Conservation (phyloP, 1,140 invertebrate species). For the Cyclina sinensis region DNA sequence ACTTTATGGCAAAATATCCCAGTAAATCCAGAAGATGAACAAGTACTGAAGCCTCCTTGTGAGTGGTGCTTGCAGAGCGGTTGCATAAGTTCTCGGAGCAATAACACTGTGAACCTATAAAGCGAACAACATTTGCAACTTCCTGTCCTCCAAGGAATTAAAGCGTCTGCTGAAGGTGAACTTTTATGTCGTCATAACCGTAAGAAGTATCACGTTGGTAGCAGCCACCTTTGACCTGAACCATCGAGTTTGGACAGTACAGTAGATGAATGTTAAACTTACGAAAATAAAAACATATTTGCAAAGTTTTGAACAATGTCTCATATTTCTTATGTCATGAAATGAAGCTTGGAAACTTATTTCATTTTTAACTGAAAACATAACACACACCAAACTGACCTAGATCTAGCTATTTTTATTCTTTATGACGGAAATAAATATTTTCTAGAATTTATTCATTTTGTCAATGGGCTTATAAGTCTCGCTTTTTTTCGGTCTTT, state of each 20-base stretch:
- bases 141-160: neutral
- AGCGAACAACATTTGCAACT: neutral
- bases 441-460: too few relatives aligned
- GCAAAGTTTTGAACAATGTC: too few relatives aligned
- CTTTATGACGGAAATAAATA: too few relatives aligned
- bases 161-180: neutral
- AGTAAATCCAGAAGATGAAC: neutral
- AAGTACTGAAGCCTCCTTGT: neutral
- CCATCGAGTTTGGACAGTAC: neutral
- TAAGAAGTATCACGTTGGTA: neutral
- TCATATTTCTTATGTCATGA: too few relatives aligned
- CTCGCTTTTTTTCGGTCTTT: too few relatives aligned
- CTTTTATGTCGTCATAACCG: neutral
- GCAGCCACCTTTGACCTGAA: neutral
- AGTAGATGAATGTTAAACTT: neutral
- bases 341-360: too few relatives aligned
- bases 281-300: slow-evolving; percentile 11
- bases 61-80: neutral
- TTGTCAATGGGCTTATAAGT: too few relatives aligned
- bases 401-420: too few relatives aligned
- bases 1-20: neutral
- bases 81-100: neutral
- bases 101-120: slow-evolving; percentile 1
- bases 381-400: too few relatives aligned
- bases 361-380: too few relatives aligned